These are phyloP conservation scores for Platyrinchus mystaceus DNA, from an alignment of 2,797 vertebrate species.

Conservation along the genomic window DNA sequence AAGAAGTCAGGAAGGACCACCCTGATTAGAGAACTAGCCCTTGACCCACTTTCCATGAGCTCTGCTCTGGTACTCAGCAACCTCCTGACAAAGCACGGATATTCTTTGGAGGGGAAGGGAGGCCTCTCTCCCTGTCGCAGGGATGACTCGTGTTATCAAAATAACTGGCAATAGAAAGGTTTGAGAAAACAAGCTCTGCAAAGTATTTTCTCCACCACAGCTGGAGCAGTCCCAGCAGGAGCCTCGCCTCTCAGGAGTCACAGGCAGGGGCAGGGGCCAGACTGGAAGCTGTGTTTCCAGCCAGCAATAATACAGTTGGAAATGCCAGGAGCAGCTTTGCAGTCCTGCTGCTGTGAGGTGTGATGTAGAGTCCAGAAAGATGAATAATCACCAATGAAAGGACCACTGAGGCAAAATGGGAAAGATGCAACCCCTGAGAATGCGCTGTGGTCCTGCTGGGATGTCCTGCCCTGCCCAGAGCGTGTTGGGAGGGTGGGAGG, in stretches of 20 bases:
- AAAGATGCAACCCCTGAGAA: not conserved
- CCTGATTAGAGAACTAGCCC: conserved; percentile 38
- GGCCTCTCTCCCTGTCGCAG: not conserved
- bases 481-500: fast-evolving
- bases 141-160: not conserved
- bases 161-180: not conserved
- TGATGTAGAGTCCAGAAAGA: not conserved
- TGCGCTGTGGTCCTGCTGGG: fast-evolving
- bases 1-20: conserved; percentile 52
- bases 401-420: not conserved
- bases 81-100: not conserved
- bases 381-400: not conserved
- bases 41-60: not conserved
- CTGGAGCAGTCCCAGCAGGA: conserved; percentile 42
- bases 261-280: conserved; percentile 49
- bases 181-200: not conserved
- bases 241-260: conserved; percentile 19
- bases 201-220: not conserved
- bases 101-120: not conserved
- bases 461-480: not conserved
- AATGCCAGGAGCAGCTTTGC: conserved; percentile 31
- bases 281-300: conserved; percentile 34
- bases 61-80: not conserved
- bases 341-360: not conserved
- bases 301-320: conserved; percentile 52